A percentile compares a stretch with the other conserved stretches of the same genome.
These are phyloP conservation scores for Urocynchramus pylzowi DNA, from an alignment of 2,113 vertebrate genomes.

Conservation along the genomic window DNA sequence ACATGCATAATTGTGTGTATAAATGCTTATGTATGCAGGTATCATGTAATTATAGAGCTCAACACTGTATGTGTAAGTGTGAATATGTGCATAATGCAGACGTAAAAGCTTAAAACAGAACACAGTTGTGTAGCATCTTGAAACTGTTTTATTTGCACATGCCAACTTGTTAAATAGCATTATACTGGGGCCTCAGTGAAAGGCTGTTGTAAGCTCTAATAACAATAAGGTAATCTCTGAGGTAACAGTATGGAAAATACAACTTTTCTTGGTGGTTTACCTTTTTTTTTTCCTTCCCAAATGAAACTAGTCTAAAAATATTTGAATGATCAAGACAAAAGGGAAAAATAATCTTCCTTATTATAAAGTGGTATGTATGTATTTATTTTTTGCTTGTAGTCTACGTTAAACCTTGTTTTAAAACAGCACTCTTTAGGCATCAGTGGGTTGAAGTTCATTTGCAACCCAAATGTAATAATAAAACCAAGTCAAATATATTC, in stretches of 20 bases:
- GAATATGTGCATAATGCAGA: background rate
- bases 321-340: background rate
- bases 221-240: background rate
- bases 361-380: background rate
- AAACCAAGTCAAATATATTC: background rate
- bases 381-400: background rate
- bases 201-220: background rate
- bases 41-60: background rate
- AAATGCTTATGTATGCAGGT: background rate
- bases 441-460: background rate
- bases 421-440: background rate
- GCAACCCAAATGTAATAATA: background rate
- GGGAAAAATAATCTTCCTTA: background rate
- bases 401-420: background rate
- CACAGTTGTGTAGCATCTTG: background rate
- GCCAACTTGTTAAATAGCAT: background rate
- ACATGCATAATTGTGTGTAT: background rate
- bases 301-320: background rate
- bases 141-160: background rate
- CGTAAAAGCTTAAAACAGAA: background rate
- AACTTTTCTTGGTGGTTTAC: background rate
- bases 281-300: rapidly evolving
- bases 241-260: background rate
- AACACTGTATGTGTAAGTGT: rapidly evolving
- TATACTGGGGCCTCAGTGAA: background rate